Conservation (phyloP, 2,113 vertebrate species). For the Oryzias curvinotus region DNA sequence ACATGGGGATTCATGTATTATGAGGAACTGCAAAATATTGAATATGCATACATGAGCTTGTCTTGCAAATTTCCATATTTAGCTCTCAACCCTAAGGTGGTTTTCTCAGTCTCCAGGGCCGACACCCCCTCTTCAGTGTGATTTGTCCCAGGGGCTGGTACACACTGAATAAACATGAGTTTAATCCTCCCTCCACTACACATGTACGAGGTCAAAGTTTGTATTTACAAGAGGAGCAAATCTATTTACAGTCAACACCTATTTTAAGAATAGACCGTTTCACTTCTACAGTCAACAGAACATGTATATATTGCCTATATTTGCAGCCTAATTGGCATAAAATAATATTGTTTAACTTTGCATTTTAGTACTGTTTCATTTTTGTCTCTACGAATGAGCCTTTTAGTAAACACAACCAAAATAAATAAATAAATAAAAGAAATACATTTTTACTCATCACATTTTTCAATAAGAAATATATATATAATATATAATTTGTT, state of each 20-base stretch:
- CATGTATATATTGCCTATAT: not conserved
- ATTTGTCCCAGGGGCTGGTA: slow-evolving; percentile 71
- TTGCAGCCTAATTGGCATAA: not conserved
- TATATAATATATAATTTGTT: too few species aligned
- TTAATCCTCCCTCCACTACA: slow-evolving; percentile 69
- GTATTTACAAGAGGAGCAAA: slow-evolving; percentile 68
- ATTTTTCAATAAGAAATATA: too few species aligned
- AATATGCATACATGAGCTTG: slow-evolving; percentile 65
- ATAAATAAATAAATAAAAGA: too few species aligned
- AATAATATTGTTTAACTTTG: too few species aligned
- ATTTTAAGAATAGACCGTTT: slow-evolving; percentile 26
- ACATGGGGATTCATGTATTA: slow-evolving; percentile 38
- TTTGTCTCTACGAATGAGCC: too few species aligned
- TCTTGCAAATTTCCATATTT: slow-evolving; percentile 71
- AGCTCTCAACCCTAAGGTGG: slow-evolving; percentile 66
- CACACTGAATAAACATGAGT: slow-evolving; percentile 75
- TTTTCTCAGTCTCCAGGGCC: slow-evolving; percentile 63
- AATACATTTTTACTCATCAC: too few species aligned
- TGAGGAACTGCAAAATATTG: slow-evolving; percentile 41
- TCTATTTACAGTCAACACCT: slow-evolving; percentile 65
- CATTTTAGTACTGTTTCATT: too few species aligned
- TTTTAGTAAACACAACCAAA: too few species aligned
- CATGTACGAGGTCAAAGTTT: slow-evolving; percentile 71
- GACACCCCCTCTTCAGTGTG: slow-evolving; percentile 65
- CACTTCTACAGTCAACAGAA: not conserved